Evolutionary conservation across 2,113 vertebrate species (phyloP).

Genomic region (Etheostoma spectabile): DNA sequence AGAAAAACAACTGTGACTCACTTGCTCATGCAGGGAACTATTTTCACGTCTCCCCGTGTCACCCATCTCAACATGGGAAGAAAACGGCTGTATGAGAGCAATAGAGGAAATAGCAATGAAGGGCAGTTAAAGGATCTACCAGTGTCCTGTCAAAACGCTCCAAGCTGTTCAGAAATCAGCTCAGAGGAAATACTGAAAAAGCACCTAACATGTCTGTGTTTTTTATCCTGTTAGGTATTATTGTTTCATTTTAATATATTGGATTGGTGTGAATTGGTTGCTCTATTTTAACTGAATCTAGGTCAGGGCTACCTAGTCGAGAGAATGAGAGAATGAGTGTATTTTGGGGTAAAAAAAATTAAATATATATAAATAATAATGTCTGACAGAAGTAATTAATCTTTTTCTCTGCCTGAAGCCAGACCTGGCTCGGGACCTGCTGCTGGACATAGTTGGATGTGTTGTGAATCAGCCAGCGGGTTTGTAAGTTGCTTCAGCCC

Average conservation of each 20-base stretch:
- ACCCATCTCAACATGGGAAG: slow-evolving; percentile 34
- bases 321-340: neutral
- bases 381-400: slow-evolving; percentile 25
- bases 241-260: slow-evolving; percentile 22
- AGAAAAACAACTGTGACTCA: slow-evolving; percentile 62
- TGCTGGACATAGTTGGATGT: slow-evolving; percentile 3
- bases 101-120: slow-evolving; percentile 34
- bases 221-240: slow-evolving; percentile 7
- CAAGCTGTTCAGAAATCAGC: slow-evolving; percentile 20
- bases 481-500: slow-evolving; percentile 19
- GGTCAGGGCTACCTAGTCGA: slow-evolving; percentile 20
- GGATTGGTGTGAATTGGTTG: neutral
- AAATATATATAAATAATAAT: neutral
- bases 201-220: slow-evolving; percentile 11
- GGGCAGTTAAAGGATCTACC: slow-evolving; percentile 40
- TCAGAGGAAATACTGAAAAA: slow-evolving; percentile 22
- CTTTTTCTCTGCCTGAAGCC: slow-evolving; percentile 14
- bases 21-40: slow-evolving; percentile 41
- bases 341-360: neutral
- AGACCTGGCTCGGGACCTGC: slow-evolving; percentile 3
- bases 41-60: slow-evolving; percentile 59
- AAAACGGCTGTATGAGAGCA: slow-evolving; percentile 28
- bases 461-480: slow-evolving; percentile 34
- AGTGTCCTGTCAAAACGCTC: slow-evolving; percentile 41
- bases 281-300: slow-evolving; percentile 8